These are phyloP conservation scores for Miniopterus natalensis DNA, from an alignment of 2,113 vertebrate genomes.

Conservation along the genomic window DNA sequence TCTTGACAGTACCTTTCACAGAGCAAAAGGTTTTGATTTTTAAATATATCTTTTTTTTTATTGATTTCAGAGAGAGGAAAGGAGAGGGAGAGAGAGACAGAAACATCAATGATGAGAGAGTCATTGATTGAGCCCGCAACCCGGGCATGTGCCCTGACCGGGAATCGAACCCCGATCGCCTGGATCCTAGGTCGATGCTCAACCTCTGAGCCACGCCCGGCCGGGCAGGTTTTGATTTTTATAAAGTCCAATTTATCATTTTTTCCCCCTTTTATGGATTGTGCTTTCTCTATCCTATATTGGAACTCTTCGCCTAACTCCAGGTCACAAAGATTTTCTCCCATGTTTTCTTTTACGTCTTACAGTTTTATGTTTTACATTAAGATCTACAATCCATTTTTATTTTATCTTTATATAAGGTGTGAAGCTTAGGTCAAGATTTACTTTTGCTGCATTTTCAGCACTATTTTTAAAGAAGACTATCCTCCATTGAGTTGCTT, in stretches of 20 bases:
- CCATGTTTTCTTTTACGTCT: not conserved
- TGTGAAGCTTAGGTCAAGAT: not conserved
- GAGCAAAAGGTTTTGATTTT: slow-evolving; percentile 3
- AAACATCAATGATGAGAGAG: no score
- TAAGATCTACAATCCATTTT: not conserved
- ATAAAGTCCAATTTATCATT: not conserved
- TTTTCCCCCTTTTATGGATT: not conserved
- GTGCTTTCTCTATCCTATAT: not conserved
- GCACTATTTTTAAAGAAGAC: not conserved
- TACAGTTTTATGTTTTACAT: not conserved
- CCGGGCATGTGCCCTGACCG: no score
- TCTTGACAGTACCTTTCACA: not conserved
- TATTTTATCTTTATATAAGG: not conserved
- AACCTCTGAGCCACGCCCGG: no score
- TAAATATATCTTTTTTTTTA: not conserved
- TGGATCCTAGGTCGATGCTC: no score
- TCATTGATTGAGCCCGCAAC: no score
- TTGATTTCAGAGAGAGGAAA: no score
- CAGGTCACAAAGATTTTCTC: not conserved
- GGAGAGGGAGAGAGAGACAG: no score
- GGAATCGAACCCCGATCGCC: no score
- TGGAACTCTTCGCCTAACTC: not conserved
- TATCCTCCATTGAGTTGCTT: not conserved
- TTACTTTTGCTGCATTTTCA: not conserved
- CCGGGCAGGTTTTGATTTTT: not conserved